phyloP scores from a whole-genome alignment of 2,113 vertebrate genomes.

The Xiphias gladius region DNA sequence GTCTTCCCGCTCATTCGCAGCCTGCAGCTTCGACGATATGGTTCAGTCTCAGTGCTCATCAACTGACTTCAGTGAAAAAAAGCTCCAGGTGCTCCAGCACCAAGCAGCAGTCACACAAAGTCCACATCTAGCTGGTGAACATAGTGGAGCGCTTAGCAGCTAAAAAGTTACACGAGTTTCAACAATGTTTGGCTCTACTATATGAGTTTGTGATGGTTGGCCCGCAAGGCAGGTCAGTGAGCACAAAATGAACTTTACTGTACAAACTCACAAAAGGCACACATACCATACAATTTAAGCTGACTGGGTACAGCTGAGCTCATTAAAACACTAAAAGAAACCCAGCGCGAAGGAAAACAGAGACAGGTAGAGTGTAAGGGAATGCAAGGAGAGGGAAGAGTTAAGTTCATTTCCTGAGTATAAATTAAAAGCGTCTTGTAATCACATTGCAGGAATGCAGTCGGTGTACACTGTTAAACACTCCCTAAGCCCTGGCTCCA shows the following conservation, averaged over 20 bases:
- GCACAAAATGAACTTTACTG: not conserved
- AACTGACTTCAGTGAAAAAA: not conserved
- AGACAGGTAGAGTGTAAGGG: slow-evolving; percentile 54
- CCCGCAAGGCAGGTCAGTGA: not conserved
- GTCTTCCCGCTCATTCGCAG: no score
- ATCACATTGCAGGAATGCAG: slow-evolving; percentile 88
- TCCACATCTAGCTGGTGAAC: not conserved
- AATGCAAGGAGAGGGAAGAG: slow-evolving; percentile 77
- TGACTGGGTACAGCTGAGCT: slow-evolving; percentile 24
- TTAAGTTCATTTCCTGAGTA: slow-evolving; percentile 86
- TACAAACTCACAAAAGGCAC: slow-evolving; percentile 1
- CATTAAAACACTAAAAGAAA: slow-evolving; percentile 34
- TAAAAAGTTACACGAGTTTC: slow-evolving; percentile 1
- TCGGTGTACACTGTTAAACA: slow-evolving; percentile 87
- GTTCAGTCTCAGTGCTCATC: no score
- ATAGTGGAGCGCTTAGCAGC: no score
- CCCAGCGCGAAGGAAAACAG: slow-evolving; percentile 35
- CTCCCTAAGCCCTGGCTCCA: slow-evolving; percentile 86
- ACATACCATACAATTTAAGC: slow-evolving; percentile 23
- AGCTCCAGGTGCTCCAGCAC: no score
- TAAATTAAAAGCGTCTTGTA: slow-evolving; percentile 88
- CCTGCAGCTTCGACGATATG: no score
- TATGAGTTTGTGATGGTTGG: not conserved
- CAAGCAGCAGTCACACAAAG: no score
- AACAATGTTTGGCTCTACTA: slow-evolving; percentile 3